Base-by-base conservation (phyloP, 2,113 vertebrate genomes). In the Rynchops niger region DNA sequence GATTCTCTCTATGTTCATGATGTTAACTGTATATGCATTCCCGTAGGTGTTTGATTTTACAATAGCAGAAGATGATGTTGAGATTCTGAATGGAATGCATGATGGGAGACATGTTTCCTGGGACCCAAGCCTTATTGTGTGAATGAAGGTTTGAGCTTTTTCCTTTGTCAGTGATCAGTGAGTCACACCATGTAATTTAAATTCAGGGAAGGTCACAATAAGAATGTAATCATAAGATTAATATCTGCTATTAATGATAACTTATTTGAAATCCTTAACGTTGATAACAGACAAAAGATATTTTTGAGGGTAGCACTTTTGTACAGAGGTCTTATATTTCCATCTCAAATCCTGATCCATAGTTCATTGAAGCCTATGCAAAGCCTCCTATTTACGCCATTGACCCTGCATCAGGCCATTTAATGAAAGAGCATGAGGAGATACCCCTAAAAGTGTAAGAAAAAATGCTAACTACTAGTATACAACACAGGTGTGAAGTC, bases 81-180 rank as follows among this genome's bases (percentile, higher is more conserved):
- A 87, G 30, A 76, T 97, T 81, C 91, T 99, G 93, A 97, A 97
- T 40, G 81, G 90, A 81, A 83, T 99, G 97, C 98, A 99, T 94
- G 98, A 99, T 96, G 98, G 98, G 70, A 98, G 98, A 93, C 99
- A 97, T 38, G 97, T 99, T 87, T 95, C 97, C 91, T 99, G 99
- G 99, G 98, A 99, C 90, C 98, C 98, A 73, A 98, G 97, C 69
- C 71, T 81, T 82, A 90, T 98, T 83, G 90, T 96, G 74, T 99
- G 96, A 98, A 89, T 63, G 34, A 95, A 97, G 97, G 97, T 97
- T 97, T 94, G 97, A 77, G 42, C 43, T 86, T 67, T 89, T 88
- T 90, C 50, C 59, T 84, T 85, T 88, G 86, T 88, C 3, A 2
- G 32, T 69, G 11, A 62, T 76, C 77, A 55, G 8, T 25, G 50